phyloP scores from a whole-genome alignment of 1,140 invertebrate species.

The Drosophila mayri region DNA sequence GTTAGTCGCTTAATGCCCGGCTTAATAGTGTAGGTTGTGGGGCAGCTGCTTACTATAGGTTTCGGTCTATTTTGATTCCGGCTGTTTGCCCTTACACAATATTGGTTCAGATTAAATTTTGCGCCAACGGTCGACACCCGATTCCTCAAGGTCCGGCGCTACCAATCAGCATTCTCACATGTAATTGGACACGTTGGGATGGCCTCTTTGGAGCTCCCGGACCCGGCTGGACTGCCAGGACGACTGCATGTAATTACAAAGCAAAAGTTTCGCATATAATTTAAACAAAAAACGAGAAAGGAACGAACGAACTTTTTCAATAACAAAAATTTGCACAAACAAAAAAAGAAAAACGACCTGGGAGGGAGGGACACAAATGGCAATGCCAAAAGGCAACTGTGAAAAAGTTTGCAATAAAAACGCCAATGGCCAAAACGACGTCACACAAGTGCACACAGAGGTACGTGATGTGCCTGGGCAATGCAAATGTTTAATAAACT shows the following conservation, averaged over 20 bases:
- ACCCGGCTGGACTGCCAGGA: not conserved
- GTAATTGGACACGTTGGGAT: constrained; percentile 43
- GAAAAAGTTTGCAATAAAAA: constrained; percentile 79
- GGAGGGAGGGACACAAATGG: constrained; percentile 35
- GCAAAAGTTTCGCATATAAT: constrained; percentile 77
- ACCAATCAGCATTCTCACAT: constrained; percentile 36
- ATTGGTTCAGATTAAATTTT: constrained; percentile 58
- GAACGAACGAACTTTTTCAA: constrained; percentile 70
- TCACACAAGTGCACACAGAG: constrained; percentile 42
- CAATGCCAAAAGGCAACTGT: constrained; percentile 65
- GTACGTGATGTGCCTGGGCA: constrained; percentile 71
- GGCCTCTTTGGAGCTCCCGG: constrained; percentile 11
- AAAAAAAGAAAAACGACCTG: constrained; percentile 17
- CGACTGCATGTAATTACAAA: constrained; percentile 78
- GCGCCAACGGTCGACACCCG: constrained; percentile 1
- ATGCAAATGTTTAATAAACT: constrained; percentile 83
- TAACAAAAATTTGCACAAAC: constrained; percentile 68
- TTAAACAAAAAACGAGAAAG: constrained; percentile 59
- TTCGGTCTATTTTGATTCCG: constrained; percentile 53
- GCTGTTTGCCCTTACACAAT: constrained; percentile 58
- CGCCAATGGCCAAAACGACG: constrained; percentile 69
- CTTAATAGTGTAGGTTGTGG: constrained; percentile 66
- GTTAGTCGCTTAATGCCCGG: constrained; percentile 66
- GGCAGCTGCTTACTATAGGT: constrained; percentile 32
- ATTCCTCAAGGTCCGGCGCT: constrained; percentile 9